Conservation (phyloP, 1,140 invertebrate species). For the Euwallacea fornicatus region DNA sequence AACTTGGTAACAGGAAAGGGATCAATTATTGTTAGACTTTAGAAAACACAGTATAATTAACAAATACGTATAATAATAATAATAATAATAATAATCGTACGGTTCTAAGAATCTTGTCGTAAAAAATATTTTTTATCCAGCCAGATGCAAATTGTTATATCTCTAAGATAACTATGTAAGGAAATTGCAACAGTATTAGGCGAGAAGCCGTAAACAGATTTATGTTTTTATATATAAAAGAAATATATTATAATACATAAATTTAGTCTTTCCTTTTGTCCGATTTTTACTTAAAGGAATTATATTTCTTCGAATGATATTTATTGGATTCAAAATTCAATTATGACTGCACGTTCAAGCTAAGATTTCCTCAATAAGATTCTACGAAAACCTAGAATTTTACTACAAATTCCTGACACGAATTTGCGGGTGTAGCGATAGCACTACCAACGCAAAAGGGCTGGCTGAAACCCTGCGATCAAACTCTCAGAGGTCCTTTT, state of each 20-base stretch:
- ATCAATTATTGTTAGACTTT: conserved; percentile 18
- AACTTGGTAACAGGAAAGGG: conserved; percentile 5
- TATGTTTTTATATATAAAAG: conserved; percentile 29
- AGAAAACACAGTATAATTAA: neutral
- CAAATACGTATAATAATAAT: neutral
- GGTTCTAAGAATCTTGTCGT: conserved; percentile 27
- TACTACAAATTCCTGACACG: no score
- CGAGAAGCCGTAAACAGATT: conserved; percentile 8
- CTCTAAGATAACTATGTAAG: neutral
- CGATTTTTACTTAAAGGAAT: neutral
- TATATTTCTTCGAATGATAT: neutral
- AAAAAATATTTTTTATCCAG: conserved; percentile 30
- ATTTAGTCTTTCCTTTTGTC: neutral
- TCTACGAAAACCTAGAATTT: no score
- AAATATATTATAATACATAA: neutral
- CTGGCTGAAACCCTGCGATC: no score
- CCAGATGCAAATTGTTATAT: conserved; percentile 17
- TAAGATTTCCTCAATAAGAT: no score
- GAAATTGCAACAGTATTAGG: conserved; percentile 30
- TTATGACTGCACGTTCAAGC: no score
- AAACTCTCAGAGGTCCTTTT: no score
- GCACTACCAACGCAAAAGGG: no score
- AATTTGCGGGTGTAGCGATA: no score
- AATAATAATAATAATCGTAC: conserved; percentile 8
- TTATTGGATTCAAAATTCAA: no score